phyloP scores from a whole-genome alignment of 2,888 invertebrate genomes.

The Lasioglossum leucozonium region DNA sequence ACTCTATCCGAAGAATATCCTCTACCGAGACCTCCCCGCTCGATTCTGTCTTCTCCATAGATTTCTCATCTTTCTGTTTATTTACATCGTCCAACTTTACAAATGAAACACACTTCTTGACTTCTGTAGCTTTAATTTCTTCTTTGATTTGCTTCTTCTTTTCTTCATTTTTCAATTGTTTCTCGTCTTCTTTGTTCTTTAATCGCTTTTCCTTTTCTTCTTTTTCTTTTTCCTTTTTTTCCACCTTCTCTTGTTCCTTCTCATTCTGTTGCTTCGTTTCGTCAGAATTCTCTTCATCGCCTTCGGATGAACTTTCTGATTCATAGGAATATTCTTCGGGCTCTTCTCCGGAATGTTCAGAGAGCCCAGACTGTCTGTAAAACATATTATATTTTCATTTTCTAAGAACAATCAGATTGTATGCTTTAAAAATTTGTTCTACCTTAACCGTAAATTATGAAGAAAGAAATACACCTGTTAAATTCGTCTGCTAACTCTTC shows the following conservation, averaged over 20 bases:
- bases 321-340: slow-evolving; percentile 68
- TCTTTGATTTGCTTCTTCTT: slow-evolving; percentile 36
- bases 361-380: slow-evolving; percentile 71
- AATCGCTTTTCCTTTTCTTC: slow-evolving; percentile 42
- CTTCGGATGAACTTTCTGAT: slow-evolving; percentile 55
- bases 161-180: not conserved
- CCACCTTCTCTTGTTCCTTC: not conserved
- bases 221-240: not conserved
- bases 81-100: slow-evolving; percentile 15
- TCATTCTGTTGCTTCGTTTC: slow-evolving; percentile 3
- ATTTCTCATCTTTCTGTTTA: slow-evolving; percentile 9
- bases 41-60: not conserved
- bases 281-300: slow-evolving; percentile 60
- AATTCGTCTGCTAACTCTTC: slow-evolving; percentile 86
- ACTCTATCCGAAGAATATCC: slow-evolving; percentile 76
- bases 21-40: slow-evolving; percentile 54
- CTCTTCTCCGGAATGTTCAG: slow-evolving; percentile 72
- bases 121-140: not conserved
- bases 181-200: slow-evolving; percentile 37
- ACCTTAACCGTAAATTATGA: not conserved
- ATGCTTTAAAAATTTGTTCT: not conserved
- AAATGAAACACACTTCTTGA: slow-evolving; percentile 32
- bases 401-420: not conserved
- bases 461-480: slow-evolving; percentile 68
- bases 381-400: not conserved